Percentiles rank a stretch among this genome's conserved stretches.
Conservation (phyloP, 2,113 vertebrate genomes). For the Sinocyclocheilus rhinocerous region DNA sequence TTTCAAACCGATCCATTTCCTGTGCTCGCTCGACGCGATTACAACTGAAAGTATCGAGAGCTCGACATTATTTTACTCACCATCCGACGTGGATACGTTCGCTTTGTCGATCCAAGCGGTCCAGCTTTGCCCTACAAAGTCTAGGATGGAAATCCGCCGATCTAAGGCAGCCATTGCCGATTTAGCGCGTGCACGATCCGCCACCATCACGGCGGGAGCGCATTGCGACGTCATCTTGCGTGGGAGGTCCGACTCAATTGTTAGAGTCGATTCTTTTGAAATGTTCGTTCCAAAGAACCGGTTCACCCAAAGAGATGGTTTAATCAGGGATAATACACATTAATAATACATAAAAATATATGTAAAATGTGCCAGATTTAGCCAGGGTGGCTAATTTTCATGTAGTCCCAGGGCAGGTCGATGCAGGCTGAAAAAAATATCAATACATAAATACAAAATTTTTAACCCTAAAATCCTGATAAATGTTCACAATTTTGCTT, state of each 20-base stretch:
- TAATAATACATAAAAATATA: too few relatives aligned
- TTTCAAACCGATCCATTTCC: conserved; percentile 47
- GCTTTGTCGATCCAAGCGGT: conserved; percentile 82
- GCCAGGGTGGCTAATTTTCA: too few relatives aligned
- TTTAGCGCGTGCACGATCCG: conserved; percentile 81
- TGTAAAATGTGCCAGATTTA: too few relatives aligned
- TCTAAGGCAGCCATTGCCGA: conserved; percentile 87
- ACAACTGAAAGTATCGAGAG: neutral
- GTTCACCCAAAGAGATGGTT: neutral
- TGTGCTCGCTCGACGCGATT: neutral
- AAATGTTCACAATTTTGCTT: neutral
- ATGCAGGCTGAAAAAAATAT: too few relatives aligned
- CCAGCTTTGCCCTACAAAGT: conserved; percentile 88
- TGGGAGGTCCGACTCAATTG: neutral
- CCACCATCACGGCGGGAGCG: conserved; percentile 74
- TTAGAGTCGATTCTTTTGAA: neutral
- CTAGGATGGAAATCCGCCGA: conserved; percentile 84
- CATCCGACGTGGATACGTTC: conserved; percentile 73
- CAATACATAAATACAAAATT: too few relatives aligned
- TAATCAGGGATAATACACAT: too few relatives aligned
- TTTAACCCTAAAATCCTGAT: neutral
- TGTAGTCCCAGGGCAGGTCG: too few relatives aligned
- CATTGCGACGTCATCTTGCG: conserved; percentile 49
- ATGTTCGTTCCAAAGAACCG: neutral
- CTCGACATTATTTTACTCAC: conserved; percentile 72